These are phyloP conservation scores for Manis javanica DNA, from an alignment of 2,797 vertebrate species.

Conservation along the genomic window DNA sequence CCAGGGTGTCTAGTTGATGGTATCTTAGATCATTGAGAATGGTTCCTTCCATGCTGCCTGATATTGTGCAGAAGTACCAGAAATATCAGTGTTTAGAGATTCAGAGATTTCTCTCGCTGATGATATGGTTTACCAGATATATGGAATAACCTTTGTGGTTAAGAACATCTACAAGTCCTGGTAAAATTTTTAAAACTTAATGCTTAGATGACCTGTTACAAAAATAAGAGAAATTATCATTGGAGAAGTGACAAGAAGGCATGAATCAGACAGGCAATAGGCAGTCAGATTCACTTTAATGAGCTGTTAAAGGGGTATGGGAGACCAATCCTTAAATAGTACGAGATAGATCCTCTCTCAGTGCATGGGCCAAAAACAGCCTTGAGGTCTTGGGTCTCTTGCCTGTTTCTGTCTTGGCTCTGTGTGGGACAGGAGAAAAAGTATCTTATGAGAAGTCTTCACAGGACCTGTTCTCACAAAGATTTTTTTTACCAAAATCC, in stretches of 20 bases:
- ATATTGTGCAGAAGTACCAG: slow-evolving; percentile 1
- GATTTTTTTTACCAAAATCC: neutral
- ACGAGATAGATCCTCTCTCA: neutral
- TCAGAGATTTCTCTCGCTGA: neutral
- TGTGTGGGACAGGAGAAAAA: neutral
- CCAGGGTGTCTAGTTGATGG: neutral
- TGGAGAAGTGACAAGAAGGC: neutral
- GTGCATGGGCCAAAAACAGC: neutral
- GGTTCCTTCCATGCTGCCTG: neutral
- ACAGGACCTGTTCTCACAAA: neutral
- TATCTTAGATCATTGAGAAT: slow-evolving; percentile 48
- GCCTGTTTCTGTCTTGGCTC: neutral
- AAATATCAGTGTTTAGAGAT: slow-evolving; percentile 39
- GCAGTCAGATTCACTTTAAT: neutral
- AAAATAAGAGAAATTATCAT: neutral
- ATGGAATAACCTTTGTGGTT: neutral
- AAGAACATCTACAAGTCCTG: neutral
- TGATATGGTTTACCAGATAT: neutral
- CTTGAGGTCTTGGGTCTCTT: neutral
- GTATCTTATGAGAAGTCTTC: neutral
- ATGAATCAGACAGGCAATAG: neutral
- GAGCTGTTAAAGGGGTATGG: neutral
- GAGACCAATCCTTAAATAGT: neutral
- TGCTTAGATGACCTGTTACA: neutral
- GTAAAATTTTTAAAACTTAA: neutral